Evolutionary conservation across 2,113 vertebrate genomes (phyloP).

Genomic region (Crocuta crocuta): DNA sequence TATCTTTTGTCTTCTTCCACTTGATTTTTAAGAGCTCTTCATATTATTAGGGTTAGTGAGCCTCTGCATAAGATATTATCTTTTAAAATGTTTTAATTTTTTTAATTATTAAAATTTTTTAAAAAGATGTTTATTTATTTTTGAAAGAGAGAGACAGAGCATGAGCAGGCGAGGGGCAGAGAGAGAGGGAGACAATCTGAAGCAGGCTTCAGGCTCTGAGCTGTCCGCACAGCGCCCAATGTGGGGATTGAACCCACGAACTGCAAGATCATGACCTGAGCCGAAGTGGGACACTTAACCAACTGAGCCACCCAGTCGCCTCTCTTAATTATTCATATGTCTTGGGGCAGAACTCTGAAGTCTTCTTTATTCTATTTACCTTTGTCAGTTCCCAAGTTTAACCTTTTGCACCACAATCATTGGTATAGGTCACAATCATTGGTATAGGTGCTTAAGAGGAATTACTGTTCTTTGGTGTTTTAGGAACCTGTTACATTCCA

Average conservation of each 20-base stretch:
- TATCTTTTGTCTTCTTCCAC: too few species aligned
- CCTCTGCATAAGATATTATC: not conserved
- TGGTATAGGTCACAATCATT: not conserved
- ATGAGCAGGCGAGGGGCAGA: too few species aligned
- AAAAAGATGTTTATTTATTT: not conserved
- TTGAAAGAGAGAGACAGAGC: too few species aligned
- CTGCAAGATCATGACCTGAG: too few species aligned
- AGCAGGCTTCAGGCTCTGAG: too few species aligned
- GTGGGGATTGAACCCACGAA: too few species aligned
- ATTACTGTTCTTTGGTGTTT: not conserved
- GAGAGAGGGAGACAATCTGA: too few species aligned
- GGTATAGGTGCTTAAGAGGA: not conserved
- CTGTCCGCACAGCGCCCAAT: too few species aligned
- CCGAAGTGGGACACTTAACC: too few species aligned
- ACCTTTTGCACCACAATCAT: not conserved
- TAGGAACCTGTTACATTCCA: constrained; percentile 20
- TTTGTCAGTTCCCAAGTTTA: not conserved
- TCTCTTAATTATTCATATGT: not conserved
- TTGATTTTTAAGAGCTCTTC: not conserved
- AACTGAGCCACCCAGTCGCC: too few species aligned
- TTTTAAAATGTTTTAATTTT: not conserved
- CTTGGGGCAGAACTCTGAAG: not conserved
- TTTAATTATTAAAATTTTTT: not conserved
- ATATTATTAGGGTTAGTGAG: not conserved
- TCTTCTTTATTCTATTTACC: not conserved